Base-by-base conservation (phyloP, 2,888 invertebrate species). In the Melinopterus prodromus region DNA sequence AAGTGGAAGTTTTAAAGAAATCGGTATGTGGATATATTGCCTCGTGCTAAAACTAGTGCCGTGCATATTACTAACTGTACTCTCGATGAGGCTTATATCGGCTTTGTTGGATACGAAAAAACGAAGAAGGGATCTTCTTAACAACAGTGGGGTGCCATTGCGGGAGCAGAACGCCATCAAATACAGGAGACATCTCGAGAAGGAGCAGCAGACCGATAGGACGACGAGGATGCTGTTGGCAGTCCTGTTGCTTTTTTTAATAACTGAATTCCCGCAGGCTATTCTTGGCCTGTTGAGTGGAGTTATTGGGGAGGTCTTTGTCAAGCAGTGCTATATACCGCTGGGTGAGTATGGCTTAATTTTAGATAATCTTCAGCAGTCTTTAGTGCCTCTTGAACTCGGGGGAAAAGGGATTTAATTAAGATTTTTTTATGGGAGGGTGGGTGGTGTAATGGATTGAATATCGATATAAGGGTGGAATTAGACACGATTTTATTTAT, bases 1-100 rank as follows among this genome's bases (percentile, higher is more conserved):
- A 85, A 93, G 94, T 85, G 92, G 91, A 77, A 90, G 94, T 84
- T 91, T 93, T 80, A 93, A 92, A 79, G 89, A 90, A 77, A 92
- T 95, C 81, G 97, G 97, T 87, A 96, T 97, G 90, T 97, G 96
- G 94, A 94, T 98, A 85, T 98, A 98, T 89, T 95, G 97, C 88
- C 96, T 98, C n/a, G 93, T 98, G 82, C 95, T 98, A 85, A 98
- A 98, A 90, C 90, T 98, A 78, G 94, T 98, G 82, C 98, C 98
- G 1, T 97, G 98, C 88, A 91, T 96, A 87, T 94, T 96, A 6
- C 90, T 98, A 76, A 98, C 98, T 0, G 92, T 96, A 84, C 90
- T 97, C 81, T 96, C 96, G 86, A 92, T 94, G 82, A 93, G 95
- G 86, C 90, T 97, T 82, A 95, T 97, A 85, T 91, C 93, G 76